Evolutionary conservation across 2,797 vertebrate genomes (phyloP).

Genomic region (Rhynchonycteris naso): DNA sequence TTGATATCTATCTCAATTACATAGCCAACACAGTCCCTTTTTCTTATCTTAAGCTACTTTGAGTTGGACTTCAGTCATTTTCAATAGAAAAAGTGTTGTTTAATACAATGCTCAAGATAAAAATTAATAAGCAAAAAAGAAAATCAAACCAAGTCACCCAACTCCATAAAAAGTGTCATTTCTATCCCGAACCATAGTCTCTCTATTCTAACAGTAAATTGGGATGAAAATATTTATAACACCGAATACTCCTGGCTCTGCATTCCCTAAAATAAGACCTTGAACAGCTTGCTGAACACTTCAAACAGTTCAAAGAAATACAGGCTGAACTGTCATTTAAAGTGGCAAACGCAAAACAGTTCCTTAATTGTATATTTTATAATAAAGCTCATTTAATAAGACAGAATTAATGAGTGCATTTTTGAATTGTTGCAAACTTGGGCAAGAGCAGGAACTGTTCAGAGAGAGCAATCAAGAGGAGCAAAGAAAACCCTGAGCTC

Average conservation of each 20-base stretch:
- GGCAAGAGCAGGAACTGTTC: conserved; percentile 63
- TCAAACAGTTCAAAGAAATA: conserved; percentile 47
- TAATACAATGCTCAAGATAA: background rate
- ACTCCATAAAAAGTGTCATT: background rate
- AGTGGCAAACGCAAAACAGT: conserved; percentile 48
- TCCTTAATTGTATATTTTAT: conserved; percentile 49
- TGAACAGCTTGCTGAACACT: conserved; percentile 18
- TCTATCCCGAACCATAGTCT: background rate
- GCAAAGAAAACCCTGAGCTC: background rate
- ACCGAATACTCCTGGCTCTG: background rate
- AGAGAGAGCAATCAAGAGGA: background rate
- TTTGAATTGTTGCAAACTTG: conserved; percentile 78
- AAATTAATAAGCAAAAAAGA: conserved; percentile 4
- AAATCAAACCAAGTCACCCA: background rate
- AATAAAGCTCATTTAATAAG: conserved; percentile 74
- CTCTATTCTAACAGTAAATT: background rate
- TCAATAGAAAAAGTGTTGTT: background rate
- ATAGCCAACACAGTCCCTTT: background rate
- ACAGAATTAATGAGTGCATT: conserved; percentile 62
- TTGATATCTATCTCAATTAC: background rate
- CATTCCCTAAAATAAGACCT: conserved; percentile 31
- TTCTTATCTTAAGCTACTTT: conserved; percentile 16
- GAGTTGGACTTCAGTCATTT: background rate
- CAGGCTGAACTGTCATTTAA: conserved; percentile 19
- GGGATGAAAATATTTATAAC: conserved; percentile 44